Evolutionary conservation across 2,888 invertebrate species (phyloP), one percentile per base, ranked within the genome.

Genomic region (Eilema sororculum): DNA sequence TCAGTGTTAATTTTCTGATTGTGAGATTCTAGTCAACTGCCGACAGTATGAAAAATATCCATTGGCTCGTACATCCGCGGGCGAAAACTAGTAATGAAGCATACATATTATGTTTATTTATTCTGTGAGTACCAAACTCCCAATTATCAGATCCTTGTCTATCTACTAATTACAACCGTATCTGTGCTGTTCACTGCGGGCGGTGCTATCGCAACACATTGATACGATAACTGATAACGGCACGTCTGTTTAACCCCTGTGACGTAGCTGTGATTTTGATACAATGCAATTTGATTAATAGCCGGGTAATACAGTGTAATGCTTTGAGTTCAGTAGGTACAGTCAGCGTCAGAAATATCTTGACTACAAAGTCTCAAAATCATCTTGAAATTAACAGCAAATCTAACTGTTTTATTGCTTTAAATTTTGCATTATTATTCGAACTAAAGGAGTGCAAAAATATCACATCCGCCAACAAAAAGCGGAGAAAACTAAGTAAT

Each of bases 211-310:
- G 52, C 64, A 33, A 80, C 74, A 67, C 62, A 72, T 71, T 76
- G 84, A 75, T 78, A 69, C 65, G 73, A 82, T 81, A 80, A 70
- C 77, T 72, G 84, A 84, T 84, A 84, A 79, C 67, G n/a, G 60
- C 69, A 73, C 84, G 82, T 83, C 84, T 84, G 84, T 84, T 80
- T 73, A 70, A 70, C 73, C 73, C 69, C 75, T 63, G 64, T 80
- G 77, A 80, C 72, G 77, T 65, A 62, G 68, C 67, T 67, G 25
- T 71, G 71, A 71, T 71, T 71, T 71, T 25, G 25, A 33, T 64
- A 65, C 37, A 33, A 57, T 65, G 57, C 65, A 65, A 65, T 37
- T 52, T 64, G 46, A 46, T 52, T 64, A 64, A 52, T 64, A 64
- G n/a, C 41, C n/a, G 46, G 6, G 41, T n/a, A 12, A 60, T 60